These are phyloP conservation scores for Dioctria linearis DNA, from an alignment of 2,888 invertebrate genomes.

Conservation along the genomic window DNA sequence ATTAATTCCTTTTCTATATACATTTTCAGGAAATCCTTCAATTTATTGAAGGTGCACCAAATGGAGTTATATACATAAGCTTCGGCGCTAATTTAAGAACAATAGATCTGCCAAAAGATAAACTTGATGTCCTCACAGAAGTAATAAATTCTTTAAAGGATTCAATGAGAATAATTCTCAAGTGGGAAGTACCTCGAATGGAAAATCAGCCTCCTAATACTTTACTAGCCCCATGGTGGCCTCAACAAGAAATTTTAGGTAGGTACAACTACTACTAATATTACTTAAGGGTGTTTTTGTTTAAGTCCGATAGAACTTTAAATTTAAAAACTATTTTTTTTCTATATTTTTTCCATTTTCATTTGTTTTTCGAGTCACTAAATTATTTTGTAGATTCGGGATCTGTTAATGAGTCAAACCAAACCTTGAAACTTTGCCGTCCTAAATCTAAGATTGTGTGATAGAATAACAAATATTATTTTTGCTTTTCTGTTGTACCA, in stretches of 20 bases:
- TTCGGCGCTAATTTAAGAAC: conserved; percentile 70
- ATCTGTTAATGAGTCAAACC: too few species aligned
- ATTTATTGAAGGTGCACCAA: conserved; percentile 68
- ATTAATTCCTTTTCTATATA: too few species aligned
- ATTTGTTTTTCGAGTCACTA: too few species aligned
- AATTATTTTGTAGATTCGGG: too few species aligned
- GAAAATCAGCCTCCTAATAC: conserved; percentile 69
- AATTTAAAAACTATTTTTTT: background rate
- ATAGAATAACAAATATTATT: too few species aligned
- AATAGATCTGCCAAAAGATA: conserved; percentile 67
- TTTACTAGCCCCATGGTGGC: conserved; percentile 68
- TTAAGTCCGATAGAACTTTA: background rate
- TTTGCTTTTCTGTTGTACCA: too few species aligned
- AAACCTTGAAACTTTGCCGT: too few species aligned
- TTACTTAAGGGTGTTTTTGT: background rate
- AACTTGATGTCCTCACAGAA: conserved; percentile 65
- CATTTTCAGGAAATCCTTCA: conserved; percentile 63
- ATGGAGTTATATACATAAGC: conserved; percentile 71
- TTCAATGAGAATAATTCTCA: conserved; percentile 70
- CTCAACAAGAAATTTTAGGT: conserved; percentile 69
- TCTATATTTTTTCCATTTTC: too few species aligned
- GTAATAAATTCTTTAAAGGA: conserved; percentile 60
- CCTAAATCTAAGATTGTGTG: too few species aligned
- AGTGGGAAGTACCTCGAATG: conserved; percentile 72
- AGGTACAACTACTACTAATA: conserved; percentile 28